phyloP scores from a whole-genome alignment of 2,797 vertebrate genomes.

The Rachycentron canadum region DNA sequence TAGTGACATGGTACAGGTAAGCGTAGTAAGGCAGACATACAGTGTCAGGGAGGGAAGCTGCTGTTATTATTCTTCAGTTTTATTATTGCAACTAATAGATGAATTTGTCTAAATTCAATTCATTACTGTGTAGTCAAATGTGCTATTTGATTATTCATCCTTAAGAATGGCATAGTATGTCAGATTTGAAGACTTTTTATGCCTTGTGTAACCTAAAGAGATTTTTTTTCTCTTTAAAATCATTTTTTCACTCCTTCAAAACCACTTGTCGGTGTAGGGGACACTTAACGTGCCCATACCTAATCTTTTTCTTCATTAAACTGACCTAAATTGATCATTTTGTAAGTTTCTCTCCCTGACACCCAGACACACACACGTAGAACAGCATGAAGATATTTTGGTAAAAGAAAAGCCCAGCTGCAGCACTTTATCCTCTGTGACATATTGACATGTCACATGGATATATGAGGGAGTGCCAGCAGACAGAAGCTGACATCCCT shows the following conservation, averaged over 20 bases:
- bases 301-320: constrained; percentile 12
- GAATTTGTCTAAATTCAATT: background rate
- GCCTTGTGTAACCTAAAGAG: background rate
- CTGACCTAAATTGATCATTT: constrained; percentile 20
- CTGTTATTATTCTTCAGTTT: background rate
- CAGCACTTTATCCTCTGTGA: constrained; percentile 76
- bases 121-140: background rate
- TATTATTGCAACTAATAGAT: background rate
- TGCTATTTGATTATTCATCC: background rate
- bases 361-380: constrained; percentile 40
- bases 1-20: constrained; percentile 59
- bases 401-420: constrained; percentile 59
- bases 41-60: constrained; percentile 37
- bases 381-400: constrained; percentile 71
- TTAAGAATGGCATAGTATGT: background rate
- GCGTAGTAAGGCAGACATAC: constrained; percentile 35
- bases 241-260: background rate
- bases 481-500: constrained; percentile 80
- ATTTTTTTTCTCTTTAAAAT: background rate
- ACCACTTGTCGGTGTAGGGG: constrained; percentile 1
- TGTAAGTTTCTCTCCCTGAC: constrained; percentile 53
- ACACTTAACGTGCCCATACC: background rate
- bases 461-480: constrained; percentile 77
- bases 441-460: constrained; percentile 80
- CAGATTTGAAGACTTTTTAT: background rate